Evolutionary conservation across 2,113 vertebrate genomes (phyloP), one percentile per base, ranked within the genome.

Genomic region (Monopterus albus): DNA sequence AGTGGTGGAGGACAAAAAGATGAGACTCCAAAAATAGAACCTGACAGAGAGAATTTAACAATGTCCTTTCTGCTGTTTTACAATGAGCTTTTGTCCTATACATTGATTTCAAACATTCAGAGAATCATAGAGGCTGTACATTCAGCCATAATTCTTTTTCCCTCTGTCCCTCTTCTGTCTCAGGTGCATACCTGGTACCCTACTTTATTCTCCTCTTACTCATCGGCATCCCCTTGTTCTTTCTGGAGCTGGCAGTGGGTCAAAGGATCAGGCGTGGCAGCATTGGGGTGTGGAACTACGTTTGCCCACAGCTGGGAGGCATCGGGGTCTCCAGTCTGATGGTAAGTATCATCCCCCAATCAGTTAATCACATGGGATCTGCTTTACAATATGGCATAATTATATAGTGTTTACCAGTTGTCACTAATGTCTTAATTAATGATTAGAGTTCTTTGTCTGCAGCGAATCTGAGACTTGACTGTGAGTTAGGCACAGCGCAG

Each of bases 261-360:
- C 97, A 99, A 92, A 92, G 95, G 75, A 99, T 99, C 88, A 93
- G 97, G 14, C 92, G 97, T 0, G 97, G 97, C 77, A 99, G 97
- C 92, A 98, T 99, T 0, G 97, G 97, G 0, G 97, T 99, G 74
- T 99, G 97, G 97, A 98, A 98, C 83, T 99, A 99, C 1, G 93
- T 99, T 72, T 98, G 94, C 17, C 96, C 97, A 12, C 92, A 92
- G 58, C 91, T 99, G 49, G 97, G 97, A 0, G 97, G 97, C 87
- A 97, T 99, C 0, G 97, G 97, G 63, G 96, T 97, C 0, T 96
- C 97, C 93, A 98, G 97, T 85, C 94, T 95, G 76, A 95, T 99
- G 17, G 97, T 98, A 82, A 95, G 95, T 26, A 17, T 53, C 42
- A 14, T 12, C 35, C 7, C 6, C 1, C 28, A 52, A 0, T 23